These are phyloP conservation scores for Polietes domitor DNA, from an alignment of 2,888 invertebrate species.

Conservation along the genomic window DNA sequence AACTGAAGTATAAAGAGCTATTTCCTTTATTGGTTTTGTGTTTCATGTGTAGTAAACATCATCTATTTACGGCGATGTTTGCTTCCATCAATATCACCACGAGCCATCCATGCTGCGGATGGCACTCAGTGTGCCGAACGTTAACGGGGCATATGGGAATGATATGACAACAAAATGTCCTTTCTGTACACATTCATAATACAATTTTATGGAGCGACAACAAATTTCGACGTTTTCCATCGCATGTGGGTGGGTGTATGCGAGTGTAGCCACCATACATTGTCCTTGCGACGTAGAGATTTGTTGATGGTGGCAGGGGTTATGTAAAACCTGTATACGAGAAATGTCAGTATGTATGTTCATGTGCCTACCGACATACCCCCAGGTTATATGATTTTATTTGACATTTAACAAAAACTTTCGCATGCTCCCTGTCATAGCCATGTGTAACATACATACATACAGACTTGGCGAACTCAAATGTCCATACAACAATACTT, in stretches of 20 bases:
- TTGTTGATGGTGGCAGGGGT: not conserved
- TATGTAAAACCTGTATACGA: not conserved
- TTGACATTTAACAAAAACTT: constrained; percentile 39
- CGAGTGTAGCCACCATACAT: not conserved
- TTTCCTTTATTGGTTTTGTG: constrained; percentile 80
- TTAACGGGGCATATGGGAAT: constrained; percentile 81
- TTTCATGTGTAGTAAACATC: constrained; percentile 75
- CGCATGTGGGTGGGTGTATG: not conserved
- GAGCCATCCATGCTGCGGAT: constrained; percentile 72
- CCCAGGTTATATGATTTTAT: constrained; percentile 28
- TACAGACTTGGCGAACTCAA: not conserved
- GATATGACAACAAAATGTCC: constrained; percentile 79
- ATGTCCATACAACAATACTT: not conserved
- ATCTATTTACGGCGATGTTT: constrained; percentile 69
- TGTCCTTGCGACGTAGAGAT: not conserved
- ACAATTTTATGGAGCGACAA: constrained; percentile 54
- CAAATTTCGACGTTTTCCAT: constrained; percentile 30
- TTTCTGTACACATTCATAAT: constrained; percentile 57
- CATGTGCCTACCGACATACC: not conserved
- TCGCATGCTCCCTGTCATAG: not conserved
- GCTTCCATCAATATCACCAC: constrained; percentile 74
- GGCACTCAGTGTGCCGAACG: constrained; percentile 72
- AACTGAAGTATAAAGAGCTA: constrained; percentile 79
- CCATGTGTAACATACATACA: constrained; percentile 5
- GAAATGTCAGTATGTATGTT: constrained; percentile 22